These are phyloP conservation scores for Hephaestus fuliginosus DNA, from an alignment of 2,797 vertebrate genomes.

Conservation along the genomic window DNA sequence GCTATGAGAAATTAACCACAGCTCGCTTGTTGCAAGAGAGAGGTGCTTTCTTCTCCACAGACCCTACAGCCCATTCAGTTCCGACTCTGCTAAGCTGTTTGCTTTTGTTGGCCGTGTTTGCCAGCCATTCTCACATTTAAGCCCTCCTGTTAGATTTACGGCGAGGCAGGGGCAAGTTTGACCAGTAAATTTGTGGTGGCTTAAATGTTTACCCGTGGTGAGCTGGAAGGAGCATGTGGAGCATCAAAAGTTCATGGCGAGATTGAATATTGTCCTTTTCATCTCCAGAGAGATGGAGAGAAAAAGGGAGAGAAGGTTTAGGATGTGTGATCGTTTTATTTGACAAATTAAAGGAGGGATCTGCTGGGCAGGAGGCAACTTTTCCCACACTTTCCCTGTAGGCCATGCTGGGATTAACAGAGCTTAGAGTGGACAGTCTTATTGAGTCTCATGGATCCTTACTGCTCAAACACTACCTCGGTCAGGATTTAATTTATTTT, in stretches of 20 bases:
- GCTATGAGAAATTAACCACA: constrained; percentile 79
- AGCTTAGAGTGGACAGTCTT: constrained; percentile 44
- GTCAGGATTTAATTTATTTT: constrained; percentile 28
- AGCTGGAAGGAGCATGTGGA: constrained; percentile 63
- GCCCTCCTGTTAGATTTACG: constrained; percentile 82
- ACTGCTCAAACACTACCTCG: constrained; percentile 17
- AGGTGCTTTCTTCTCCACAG: constrained; percentile 74
- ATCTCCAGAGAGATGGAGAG: constrained; percentile 67
- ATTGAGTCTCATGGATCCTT: constrained; percentile 30
- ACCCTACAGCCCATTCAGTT: constrained; percentile 75
- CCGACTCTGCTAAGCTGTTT: constrained; percentile 78
- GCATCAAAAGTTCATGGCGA: constrained; percentile 68
- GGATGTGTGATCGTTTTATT: constrained; percentile 79
- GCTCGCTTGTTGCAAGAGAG: constrained; percentile 62
- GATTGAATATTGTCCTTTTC: constrained; percentile 78
- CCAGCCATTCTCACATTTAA: constrained; percentile 81
- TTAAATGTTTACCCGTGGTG: constrained; percentile 78
- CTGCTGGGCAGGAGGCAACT: constrained; percentile 51
- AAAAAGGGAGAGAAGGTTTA: constrained; percentile 64
- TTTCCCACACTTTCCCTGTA: constrained; percentile 69
- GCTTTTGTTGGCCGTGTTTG: constrained; percentile 78
- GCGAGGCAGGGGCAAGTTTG: constrained; percentile 73
- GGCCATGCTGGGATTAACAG: constrained; percentile 66
- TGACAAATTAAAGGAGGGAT: constrained; percentile 78
- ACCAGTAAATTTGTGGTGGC: constrained; percentile 82